phyloP scores from a whole-genome alignment of 2,113 vertebrate genomes.

The Psilopsiagon aurifrons region DNA sequence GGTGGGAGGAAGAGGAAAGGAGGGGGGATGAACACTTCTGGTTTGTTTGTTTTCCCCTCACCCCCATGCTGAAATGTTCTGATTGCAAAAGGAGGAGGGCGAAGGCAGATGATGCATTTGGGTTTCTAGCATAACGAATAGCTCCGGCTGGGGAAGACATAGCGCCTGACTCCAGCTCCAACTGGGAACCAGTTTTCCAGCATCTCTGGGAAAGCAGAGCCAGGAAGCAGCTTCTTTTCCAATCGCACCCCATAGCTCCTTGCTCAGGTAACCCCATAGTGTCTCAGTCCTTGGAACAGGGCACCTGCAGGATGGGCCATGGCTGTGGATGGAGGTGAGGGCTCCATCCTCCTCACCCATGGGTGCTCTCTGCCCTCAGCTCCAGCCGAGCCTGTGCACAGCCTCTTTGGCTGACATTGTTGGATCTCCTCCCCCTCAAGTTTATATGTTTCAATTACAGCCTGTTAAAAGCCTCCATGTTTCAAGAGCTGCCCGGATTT shows the following conservation, averaged over 20 bases:
- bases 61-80: not conserved
- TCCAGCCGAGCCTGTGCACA: not conserved
- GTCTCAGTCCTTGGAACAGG: not conserved
- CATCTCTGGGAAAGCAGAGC: not conserved
- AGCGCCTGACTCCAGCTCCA: not conserved
- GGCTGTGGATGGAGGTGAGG: not conserved
- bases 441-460: not conserved
- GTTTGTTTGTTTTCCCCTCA: not conserved
- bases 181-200: not conserved
- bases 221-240: not conserved
- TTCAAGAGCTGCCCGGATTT: not conserved
- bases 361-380: not conserved
- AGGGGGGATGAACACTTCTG: not conserved
- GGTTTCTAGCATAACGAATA: not conserved
- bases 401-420: not conserved
- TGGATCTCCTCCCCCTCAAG: not conserved
- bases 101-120: not conserved
- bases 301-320: accelerated
- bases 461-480: not conserved
- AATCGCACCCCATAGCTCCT: no score
- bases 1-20: not conserved
- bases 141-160: not conserved
- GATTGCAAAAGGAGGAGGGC: not conserved
- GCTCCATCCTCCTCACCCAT: not conserved
- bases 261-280: accelerated